These are phyloP conservation scores for Trogon surrucura DNA, from an alignment of 2,113 vertebrate species.

Conservation along the genomic window DNA sequence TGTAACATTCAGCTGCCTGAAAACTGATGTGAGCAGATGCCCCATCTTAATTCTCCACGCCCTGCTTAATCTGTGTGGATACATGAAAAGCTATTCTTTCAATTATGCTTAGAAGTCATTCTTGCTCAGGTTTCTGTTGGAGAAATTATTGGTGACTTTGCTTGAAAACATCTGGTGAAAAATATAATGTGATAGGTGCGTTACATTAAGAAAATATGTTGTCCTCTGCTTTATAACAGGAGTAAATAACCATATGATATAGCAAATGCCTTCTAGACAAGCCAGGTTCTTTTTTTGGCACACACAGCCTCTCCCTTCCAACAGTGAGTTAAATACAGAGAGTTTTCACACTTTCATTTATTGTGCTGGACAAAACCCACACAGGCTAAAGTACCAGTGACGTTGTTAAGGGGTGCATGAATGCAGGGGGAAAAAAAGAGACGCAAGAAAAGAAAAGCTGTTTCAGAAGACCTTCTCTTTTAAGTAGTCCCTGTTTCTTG, in stretches of 20 bases:
- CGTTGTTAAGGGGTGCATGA: slow-evolving; percentile 6
- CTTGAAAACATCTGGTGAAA: not conserved
- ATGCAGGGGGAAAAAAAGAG: slow-evolving; percentile 8
- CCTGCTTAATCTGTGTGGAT: not conserved
- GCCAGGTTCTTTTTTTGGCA: not conserved
- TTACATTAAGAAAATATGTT: not conserved
- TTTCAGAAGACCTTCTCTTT: slow-evolving; percentile 58
- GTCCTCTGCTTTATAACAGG: not conserved
- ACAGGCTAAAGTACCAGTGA: slow-evolving; percentile 35
- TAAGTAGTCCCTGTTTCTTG: slow-evolving; percentile 56
- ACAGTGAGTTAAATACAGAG: not conserved
- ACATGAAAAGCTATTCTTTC: not conserved
- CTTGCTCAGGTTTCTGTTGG: not conserved
- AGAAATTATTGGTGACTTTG: not conserved
- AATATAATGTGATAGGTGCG: not conserved
- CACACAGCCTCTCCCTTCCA: not conserved
- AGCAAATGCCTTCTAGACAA: not conserved
- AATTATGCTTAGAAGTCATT: not conserved
- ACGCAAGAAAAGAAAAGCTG: not conserved
- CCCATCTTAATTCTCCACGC: not conserved
- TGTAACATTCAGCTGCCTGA: not conserved
- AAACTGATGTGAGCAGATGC: not conserved
- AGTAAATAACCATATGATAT: not conserved
- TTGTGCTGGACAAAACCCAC: slow-evolving; percentile 28
- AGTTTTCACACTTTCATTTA: slow-evolving; percentile 30